These are phyloP conservation scores for Balearica regulorum DNA, from an alignment of 2,797 vertebrate genomes.

Conservation along the genomic window DNA sequence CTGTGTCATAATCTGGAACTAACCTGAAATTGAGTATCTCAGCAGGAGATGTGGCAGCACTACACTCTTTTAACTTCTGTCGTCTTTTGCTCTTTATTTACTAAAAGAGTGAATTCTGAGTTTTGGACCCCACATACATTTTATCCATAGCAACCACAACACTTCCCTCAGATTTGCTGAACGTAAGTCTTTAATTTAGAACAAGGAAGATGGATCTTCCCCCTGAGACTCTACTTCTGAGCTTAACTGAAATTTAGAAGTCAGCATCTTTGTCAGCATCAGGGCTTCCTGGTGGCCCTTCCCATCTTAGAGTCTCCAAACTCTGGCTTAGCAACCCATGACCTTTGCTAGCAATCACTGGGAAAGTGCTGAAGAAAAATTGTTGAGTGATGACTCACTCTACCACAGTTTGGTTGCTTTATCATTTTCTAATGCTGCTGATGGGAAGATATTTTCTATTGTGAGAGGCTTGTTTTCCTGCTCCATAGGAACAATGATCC, in stretches of 20 bases:
- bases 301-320: background rate
- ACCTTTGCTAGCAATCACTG: slow-evolving; percentile 18
- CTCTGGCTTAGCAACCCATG: background rate
- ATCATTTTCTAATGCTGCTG: slow-evolving; percentile 32
- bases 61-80: background rate
- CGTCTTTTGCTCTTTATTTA: background rate
- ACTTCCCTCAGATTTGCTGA: slow-evolving; percentile 29
- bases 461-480: slow-evolving; percentile 35
- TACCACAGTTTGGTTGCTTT: background rate
- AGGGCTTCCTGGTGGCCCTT: slow-evolving; percentile 1
- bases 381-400: slow-evolving; percentile 40
- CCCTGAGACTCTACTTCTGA: background rate
- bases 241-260: background rate
- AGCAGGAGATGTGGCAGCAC: background rate
- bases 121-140: background rate
- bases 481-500: slow-evolving; percentile 27
- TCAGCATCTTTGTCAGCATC: background rate
- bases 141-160: slow-evolving; percentile 51
- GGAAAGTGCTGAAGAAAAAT: background rate
- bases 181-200: slow-evolving; percentile 6
- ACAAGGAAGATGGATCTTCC: background rate
- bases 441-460: slow-evolving; percentile 46
- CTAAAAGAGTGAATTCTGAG: background rate
- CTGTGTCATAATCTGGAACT: background rate
- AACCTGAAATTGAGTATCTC: background rate